Evolutionary conservation across 37 sponge, comb jelly and placozoan species (phyloP).

Genomic region (Corticium candelabrum): DNA sequence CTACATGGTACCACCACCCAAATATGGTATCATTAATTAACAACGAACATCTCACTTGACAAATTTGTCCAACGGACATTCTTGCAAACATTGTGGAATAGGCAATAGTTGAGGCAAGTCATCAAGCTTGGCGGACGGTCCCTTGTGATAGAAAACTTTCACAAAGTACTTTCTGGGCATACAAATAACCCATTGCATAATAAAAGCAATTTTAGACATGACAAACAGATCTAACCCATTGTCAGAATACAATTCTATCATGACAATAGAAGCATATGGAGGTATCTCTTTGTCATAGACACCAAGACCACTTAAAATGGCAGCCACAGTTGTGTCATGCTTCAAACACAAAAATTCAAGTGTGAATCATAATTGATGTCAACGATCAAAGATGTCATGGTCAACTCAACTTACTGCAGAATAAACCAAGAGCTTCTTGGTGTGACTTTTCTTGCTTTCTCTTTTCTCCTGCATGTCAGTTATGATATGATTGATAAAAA

Average conservation of each 20-base stretch:
- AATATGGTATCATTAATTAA: too few species aligned
- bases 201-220: neutral
- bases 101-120: neutral
- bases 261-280: neutral
- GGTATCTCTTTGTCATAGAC: neutral
- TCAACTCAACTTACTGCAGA: neutral
- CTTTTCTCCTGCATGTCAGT: neutral
- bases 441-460: neutral
- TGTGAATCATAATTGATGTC: neutral
- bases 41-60: too few species aligned
- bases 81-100: neutral
- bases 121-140: neutral
- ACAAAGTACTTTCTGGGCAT: neutral
- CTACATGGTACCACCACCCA: too few species aligned
- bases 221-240: neutral
- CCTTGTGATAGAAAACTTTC: neutral
- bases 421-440: neutral
- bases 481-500: neutral
- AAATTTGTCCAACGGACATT: too few species aligned
- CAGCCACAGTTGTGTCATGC: constrained; percentile 10
- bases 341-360: neutral
- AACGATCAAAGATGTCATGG: neutral
- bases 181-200: neutral
- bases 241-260: neutral
- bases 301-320: neutral